Evolutionary conservation across 1,140 invertebrate genomes (phyloP).

Genomic region (Heliothis virescens): DNA sequence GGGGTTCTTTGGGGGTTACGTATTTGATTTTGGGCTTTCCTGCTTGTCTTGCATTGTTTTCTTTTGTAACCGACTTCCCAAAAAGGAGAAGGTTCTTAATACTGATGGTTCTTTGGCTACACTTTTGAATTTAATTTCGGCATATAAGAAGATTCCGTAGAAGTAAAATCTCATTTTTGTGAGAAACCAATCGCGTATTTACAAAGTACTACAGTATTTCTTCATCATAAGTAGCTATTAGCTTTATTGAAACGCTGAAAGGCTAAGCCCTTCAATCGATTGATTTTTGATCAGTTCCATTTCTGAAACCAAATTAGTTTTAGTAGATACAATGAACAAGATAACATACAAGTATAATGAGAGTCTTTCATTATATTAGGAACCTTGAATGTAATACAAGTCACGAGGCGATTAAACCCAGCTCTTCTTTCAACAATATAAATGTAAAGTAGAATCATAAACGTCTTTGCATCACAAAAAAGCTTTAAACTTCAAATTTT

Average conservation of each 20-base stretch:
- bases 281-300: background rate
- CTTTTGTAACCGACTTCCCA: too few relatives aligned
- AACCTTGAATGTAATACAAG: background rate
- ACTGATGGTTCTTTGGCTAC: too few relatives aligned
- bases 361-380: background rate
- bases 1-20: background rate
- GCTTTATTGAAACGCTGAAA: too few relatives aligned
- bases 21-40: background rate
- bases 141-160: too few relatives aligned
- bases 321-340: background rate
- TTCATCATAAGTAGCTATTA: too few relatives aligned
- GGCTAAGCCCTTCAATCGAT: too few relatives aligned
- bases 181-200: too few relatives aligned
- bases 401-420: background rate
- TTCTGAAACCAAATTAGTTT: background rate
- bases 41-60: too few relatives aligned
- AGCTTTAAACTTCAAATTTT: conserved; percentile 38
- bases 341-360: conserved; percentile 8
- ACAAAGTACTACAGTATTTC: too few relatives aligned
- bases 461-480: conserved; percentile 22
- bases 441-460: conserved; percentile 26
- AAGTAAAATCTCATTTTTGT: too few relatives aligned
- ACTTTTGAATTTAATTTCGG: too few relatives aligned
- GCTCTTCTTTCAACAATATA: conserved; percentile 29
- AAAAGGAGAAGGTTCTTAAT: too few relatives aligned